These are phyloP conservation scores for Artibeus jamaicensis DNA, from an alignment of 2,797 vertebrate species.

Conservation along the genomic window DNA sequence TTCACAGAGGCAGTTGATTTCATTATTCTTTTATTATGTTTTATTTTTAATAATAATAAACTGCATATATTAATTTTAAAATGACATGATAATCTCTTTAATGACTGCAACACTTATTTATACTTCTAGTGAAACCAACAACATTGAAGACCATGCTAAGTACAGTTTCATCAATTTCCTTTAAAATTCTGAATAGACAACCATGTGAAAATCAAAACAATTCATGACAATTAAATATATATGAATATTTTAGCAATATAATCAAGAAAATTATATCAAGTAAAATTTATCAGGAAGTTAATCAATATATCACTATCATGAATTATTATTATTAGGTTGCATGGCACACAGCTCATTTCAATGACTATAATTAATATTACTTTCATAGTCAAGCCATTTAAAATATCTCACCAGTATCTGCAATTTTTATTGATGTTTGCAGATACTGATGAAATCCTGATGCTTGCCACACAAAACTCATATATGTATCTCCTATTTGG, in stretches of 20 bases:
- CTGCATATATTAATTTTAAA: background rate
- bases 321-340: constrained; percentile 8
- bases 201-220: constrained; percentile 36
- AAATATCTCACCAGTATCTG: background rate
- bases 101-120: background rate
- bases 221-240: constrained; percentile 42
- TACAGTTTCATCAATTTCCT: constrained; percentile 29
- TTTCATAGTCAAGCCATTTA: constrained; percentile 30
- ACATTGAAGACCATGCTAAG: background rate
- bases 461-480: background rate
- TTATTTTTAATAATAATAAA: background rate
- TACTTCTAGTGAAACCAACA: background rate
- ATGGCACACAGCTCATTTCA: constrained; percentile 32
- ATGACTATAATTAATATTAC: constrained; percentile 41
- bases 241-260: constrained; percentile 66
- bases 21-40: background rate
- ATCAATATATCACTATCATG: constrained; percentile 50
- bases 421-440: constrained; percentile 20
- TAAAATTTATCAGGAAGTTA: constrained; percentile 56
- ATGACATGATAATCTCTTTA: background rate
- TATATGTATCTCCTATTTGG: background rate
- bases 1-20: background rate
- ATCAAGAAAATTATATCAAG: constrained; percentile 58
- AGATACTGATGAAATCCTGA: background rate
- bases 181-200: constrained; percentile 53